Percentiles rank a stretch among this genome's conserved stretches.
These are phyloP conservation scores for Drosophila sucinea DNA, from an alignment of 1,140 invertebrate genomes.

Conservation along the genomic window DNA sequence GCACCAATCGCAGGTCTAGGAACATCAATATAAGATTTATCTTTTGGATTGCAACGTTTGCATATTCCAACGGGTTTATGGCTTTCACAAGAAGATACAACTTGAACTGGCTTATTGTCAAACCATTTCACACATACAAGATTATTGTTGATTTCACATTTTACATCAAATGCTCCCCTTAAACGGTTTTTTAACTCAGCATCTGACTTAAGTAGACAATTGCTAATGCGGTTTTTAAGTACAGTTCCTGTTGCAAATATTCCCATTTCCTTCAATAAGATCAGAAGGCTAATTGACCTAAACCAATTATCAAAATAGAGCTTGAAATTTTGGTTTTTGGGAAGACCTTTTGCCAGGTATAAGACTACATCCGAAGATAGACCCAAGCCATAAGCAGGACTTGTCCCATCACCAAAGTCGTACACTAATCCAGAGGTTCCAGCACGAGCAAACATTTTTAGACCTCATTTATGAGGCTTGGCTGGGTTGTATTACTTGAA, in stretches of 20 bases:
- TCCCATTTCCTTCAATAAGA: conserved; percentile 34
- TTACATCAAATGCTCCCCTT: not conserved
- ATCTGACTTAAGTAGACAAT: conserved; percentile 35
- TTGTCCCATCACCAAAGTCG: conserved; percentile 13
- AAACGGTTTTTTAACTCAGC: conserved; percentile 31
- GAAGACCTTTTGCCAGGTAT: conserved; percentile 13
- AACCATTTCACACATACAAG: not conserved
- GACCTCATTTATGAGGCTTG: too few species aligned
- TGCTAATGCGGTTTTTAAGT: conserved; percentile 28
- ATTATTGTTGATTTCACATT: not conserved
- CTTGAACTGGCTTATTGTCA: conserved; percentile 31
- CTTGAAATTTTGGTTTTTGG: conserved; percentile 16
- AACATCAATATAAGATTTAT: conserved; percentile 5
- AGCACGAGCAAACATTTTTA: conserved; percentile 26
- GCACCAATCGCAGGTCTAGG: not conserved
- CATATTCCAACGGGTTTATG: conserved; percentile 6
- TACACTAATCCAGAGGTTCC: conserved; percentile 27
- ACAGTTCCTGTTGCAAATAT: conserved; percentile 35
- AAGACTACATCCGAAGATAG: conserved; percentile 26
- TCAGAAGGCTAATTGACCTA: conserved; percentile 29
- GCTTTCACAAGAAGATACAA: conserved; percentile 14
- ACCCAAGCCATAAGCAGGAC: conserved; percentile 6
- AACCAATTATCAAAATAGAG: conserved; percentile 26
- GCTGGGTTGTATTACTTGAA: too few species aligned
- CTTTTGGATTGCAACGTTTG: not conserved